phyloP scores from a whole-genome alignment of 2,113 vertebrate species.

The Amblyornis subalaris region DNA sequence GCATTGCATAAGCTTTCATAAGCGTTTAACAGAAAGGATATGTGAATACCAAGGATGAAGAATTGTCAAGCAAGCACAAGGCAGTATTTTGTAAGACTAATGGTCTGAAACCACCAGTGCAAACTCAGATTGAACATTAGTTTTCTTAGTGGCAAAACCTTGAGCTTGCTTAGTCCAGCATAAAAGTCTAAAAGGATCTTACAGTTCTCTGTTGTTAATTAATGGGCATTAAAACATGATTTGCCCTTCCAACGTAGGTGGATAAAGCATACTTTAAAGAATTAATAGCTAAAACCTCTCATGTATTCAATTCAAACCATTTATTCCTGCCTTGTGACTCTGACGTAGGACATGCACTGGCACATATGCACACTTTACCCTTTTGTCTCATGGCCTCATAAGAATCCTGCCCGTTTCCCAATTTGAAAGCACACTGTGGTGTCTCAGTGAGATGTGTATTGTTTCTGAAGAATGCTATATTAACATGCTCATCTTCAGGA shows the following conservation, averaged over 20 bases:
- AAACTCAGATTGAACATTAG: background rate
- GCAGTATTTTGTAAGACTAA: background rate
- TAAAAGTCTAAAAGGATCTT: background rate
- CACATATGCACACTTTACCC: background rate
- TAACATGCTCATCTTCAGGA: background rate
- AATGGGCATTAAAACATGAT: background rate
- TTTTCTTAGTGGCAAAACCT: background rate
- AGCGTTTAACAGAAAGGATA: background rate
- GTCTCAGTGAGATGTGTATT: background rate
- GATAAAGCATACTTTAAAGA: background rate
- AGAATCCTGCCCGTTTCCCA: background rate
- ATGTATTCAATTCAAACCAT: background rate
- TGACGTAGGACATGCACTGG: fast-evolving
- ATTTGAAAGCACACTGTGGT: background rate
- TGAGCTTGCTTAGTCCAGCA: background rate
- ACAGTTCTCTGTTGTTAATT: background rate
- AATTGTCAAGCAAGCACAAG: background rate
- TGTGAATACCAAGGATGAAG: background rate
- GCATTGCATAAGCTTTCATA: background rate
- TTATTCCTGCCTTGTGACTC: background rate
- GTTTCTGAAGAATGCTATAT: background rate
- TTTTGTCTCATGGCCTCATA: background rate
- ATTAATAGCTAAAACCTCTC: background rate
- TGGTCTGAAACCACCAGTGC: background rate
- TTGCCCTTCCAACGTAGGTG: background rate